Evolutionary conservation across 23 tunicate species (phyloP).

Genomic region (Trididemnum nubilum): DNA sequence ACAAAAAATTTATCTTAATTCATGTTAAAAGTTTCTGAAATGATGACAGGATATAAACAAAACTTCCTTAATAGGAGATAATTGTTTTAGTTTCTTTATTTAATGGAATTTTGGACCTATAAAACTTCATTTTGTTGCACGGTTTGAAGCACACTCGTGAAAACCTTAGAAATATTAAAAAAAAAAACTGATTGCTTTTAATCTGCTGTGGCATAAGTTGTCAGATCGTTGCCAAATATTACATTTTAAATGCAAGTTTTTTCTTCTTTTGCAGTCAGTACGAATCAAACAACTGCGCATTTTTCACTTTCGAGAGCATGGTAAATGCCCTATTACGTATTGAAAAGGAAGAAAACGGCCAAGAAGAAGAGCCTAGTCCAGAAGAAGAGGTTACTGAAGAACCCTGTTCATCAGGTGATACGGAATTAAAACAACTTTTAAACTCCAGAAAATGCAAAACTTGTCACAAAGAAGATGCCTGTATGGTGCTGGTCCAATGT

Average conservation of each 20-base stretch:
- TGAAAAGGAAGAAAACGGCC: neutral
- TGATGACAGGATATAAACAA: too few relatives aligned
- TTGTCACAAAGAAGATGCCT: slow-evolving; percentile 38
- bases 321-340: neutral
- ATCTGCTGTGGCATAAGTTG: too few relatives aligned
- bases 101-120: too few relatives aligned
- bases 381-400: neutral
- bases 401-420: neutral
- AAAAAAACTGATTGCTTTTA: too few relatives aligned
- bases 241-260: too few relatives aligned
- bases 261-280: slow-evolving; percentile 24
- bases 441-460: slow-evolving; percentile 44
- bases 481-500: slow-evolving; percentile 65
- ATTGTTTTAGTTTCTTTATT: too few relatives aligned
- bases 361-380: neutral
- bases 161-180: too few relatives aligned
- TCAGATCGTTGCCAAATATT: too few relatives aligned
- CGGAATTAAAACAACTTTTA: slow-evolving; percentile 35
- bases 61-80: slow-evolving; percentile 1
- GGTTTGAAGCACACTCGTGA: too few relatives aligned
- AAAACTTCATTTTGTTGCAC: too few relatives aligned
- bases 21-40: too few relatives aligned
- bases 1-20: too few relatives aligned
- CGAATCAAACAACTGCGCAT: neutral
- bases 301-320: slow-evolving; percentile 13